Percentiles rank a stretch among this genome's conserved stretches.
These are phyloP conservation scores for Drosophila pruinosa DNA, from an alignment of 1,140 invertebrate genomes.

Conservation along the genomic window DNA sequence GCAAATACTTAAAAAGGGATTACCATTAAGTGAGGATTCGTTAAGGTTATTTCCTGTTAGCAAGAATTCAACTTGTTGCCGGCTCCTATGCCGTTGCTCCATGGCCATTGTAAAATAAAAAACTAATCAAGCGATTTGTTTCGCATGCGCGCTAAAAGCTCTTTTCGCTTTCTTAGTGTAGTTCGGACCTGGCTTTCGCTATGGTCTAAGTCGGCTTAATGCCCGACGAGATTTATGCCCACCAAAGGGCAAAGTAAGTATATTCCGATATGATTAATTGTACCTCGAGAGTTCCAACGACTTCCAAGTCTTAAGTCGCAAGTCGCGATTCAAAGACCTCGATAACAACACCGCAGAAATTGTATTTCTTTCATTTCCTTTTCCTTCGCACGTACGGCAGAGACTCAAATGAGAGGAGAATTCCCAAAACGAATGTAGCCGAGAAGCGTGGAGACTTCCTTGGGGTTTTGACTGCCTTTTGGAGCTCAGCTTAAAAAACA, in stretches of 20 bases:
- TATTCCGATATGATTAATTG: conserved; percentile 71
- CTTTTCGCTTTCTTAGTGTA: conserved; percentile 11
- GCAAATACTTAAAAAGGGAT: conserved; percentile 33
- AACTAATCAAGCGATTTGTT: conserved; percentile 82
- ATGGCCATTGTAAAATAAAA: conserved; percentile 33
- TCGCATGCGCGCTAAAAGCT: conserved; percentile 76
- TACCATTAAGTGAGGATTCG: conserved; percentile 27
- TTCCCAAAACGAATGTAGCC: neutral
- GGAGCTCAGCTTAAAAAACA: conserved; percentile 47
- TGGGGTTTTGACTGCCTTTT: conserved; percentile 4
- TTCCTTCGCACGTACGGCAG: conserved; percentile 64
- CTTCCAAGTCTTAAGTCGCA: conserved; percentile 2
- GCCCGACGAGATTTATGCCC: conserved; percentile 64
- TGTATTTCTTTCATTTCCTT: conserved; percentile 55
- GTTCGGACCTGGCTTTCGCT: neutral
- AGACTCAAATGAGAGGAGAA: neutral
- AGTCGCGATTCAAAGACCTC: conserved; percentile 50
- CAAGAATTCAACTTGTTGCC: conserved; percentile 19
- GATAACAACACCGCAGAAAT: conserved; percentile 58
- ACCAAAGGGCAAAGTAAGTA: conserved; percentile 67
- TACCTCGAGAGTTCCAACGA: conserved; percentile 35
- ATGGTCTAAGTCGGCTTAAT: conserved; percentile 46
- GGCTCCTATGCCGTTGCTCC: neutral
- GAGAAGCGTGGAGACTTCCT: conserved; percentile 2
- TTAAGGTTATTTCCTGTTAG: conserved; percentile 56